phyloP scores from a whole-genome alignment of 2,888 invertebrate species.

The Pristionchus maxplancki region DNA sequence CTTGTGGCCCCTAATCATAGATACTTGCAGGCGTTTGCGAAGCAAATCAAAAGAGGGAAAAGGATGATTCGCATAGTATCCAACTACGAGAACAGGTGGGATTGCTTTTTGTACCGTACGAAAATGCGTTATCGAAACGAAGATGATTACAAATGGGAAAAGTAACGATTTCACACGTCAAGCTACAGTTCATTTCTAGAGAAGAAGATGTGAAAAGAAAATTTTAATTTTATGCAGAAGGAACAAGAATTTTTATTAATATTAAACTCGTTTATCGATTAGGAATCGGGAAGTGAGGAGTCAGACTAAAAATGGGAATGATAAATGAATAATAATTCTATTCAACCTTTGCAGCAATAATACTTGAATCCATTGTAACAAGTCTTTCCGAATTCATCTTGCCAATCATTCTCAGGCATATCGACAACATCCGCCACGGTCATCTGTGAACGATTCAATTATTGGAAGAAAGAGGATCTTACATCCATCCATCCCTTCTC shows the following conservation, averaged over 20 bases:
- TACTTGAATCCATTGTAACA: neutral
- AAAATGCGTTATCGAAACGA: neutral
- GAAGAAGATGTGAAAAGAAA: neutral
- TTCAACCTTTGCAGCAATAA: neutral
- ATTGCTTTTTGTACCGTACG: neutral
- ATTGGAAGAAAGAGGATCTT: neutral
- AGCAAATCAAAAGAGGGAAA: neutral
- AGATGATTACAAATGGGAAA: neutral
- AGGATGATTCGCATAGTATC: no score
- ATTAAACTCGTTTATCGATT: neutral
- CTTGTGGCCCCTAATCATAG: no score
- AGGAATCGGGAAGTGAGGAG: neutral
- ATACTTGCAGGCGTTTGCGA: no score
- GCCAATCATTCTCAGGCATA: neutral
- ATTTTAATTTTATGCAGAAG: neutral
- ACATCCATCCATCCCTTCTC: conserved; percentile 31
- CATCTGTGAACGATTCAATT: neutral
- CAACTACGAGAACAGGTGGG: neutral
- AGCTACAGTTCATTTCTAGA: neutral
- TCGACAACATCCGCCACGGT: neutral
- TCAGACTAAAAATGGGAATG: neutral
- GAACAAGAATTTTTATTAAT: neutral
- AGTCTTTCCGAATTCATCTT: neutral
- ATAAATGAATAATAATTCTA: neutral
- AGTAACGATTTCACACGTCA: neutral